Evolutionary conservation across 2,888 invertebrate species (phyloP).

Genomic region (Resseliella maxima): DNA sequence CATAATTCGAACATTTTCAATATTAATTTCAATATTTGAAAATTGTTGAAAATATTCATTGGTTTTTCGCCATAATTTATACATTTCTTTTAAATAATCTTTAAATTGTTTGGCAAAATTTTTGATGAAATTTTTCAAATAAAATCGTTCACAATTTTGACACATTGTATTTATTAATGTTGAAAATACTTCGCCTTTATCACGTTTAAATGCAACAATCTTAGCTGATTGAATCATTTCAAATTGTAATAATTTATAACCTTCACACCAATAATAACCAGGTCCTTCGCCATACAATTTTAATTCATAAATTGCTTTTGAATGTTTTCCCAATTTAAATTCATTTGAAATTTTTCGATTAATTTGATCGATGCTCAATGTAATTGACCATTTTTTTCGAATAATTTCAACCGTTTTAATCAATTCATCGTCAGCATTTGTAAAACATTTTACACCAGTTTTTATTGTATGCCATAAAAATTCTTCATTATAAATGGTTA

Average conservation of each 20-base stretch:
- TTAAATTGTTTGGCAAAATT: constrained; percentile 51
- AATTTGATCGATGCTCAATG: constrained; percentile 61
- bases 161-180: constrained; percentile 61
- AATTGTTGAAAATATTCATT: neutral
- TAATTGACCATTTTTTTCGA: constrained; percentile 63
- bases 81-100: neutral
- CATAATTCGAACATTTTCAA: constrained; percentile 70
- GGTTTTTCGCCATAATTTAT: neutral
- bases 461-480: constrained; percentile 69
- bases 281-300: constrained; percentile 69
- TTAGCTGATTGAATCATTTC: constrained; percentile 69
- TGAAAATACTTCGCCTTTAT: constrained; percentile 63
- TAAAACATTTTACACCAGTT: constrained; percentile 72
- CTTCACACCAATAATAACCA: constrained; percentile 77
- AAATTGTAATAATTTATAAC: constrained; percentile 69
- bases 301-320: constrained; percentile 68
- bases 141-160: neutral
- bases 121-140: constrained; percentile 50
- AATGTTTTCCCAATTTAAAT: neutral
- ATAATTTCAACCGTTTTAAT: constrained; percentile 68
- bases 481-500: constrained; percentile 71
- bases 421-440: constrained; percentile 70
- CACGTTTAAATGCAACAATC: constrained; percentile 68
- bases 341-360: constrained; percentile 54
- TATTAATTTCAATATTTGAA: constrained; percentile 26